Percentiles rank a stretch among this genome's conserved stretches.
These are phyloP conservation scores for Conger conger DNA, from an alignment of 2,113 vertebrate species.

Conservation along the genomic window DNA sequence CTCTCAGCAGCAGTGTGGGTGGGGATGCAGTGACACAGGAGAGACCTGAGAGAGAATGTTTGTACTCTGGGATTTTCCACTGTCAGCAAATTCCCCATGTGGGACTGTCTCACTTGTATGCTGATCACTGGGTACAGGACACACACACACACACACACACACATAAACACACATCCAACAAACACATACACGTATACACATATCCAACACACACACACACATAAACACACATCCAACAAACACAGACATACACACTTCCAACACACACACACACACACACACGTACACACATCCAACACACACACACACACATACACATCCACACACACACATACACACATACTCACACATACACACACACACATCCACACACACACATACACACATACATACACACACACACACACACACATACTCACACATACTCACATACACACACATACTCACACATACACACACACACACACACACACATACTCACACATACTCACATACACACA, in stretches of 20 bases:
- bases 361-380: neutral
- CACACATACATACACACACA: neutral
- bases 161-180: too few species aligned
- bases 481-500: neutral
- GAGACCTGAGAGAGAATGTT: neutral
- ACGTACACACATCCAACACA: neutral
- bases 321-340: neutral
- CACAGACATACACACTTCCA: too few species aligned
- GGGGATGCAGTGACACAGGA: neutral
- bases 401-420: neutral
- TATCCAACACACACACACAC: neutral
- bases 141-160: neutral
- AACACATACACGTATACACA: neutral
- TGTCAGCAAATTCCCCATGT: slow-evolving; percentile 17
- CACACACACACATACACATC: neutral
- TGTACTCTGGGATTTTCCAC: slow-evolving; percentile 18
- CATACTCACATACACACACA: neutral
- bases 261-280: neutral
- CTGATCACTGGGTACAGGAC: neutral
- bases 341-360: neutral
- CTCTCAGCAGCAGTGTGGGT: neutral
- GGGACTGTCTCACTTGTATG: neutral
- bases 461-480: neutral
- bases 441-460: neutral
- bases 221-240: too few species aligned